These are phyloP conservation scores for Tragelaphus oryx DNA, from an alignment of 2,797 vertebrate species.

Conservation along the genomic window DNA sequence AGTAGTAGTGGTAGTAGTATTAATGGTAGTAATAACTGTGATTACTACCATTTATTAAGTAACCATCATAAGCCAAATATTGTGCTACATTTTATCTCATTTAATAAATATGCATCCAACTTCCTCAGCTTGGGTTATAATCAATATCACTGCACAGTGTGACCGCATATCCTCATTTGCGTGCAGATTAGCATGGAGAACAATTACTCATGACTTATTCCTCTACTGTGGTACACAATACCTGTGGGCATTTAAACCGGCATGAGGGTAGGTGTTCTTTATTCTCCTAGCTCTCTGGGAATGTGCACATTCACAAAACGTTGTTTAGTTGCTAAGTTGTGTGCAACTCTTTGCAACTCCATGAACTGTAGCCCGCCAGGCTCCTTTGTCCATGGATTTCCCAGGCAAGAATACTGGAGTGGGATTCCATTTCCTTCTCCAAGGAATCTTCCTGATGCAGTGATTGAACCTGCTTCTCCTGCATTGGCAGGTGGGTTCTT, in stretches of 20 bases:
- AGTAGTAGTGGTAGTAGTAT: not conserved
- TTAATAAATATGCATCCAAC: not conserved
- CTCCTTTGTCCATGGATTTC: not conserved
- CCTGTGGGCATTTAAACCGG: not conserved
- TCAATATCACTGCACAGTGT: not conserved
- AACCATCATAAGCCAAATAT: not conserved
- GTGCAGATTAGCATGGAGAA: not conserved
- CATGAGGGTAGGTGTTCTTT: not conserved
- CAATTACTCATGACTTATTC: not conserved
- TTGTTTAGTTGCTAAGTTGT: not conserved
- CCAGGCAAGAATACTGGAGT: not conserved
- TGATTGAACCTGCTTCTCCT: not conserved
- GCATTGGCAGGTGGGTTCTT: not conserved
- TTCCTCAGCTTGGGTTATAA: not conserved
- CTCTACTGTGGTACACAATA: not conserved
- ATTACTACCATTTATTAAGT: not conserved
- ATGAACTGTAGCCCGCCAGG: not conserved
- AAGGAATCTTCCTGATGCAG: accelerated
- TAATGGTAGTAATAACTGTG: not conserved
- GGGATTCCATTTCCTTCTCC: not conserved
- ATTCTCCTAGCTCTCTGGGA: too few species aligned
- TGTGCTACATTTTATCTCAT: not conserved
- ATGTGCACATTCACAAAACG: not conserved
- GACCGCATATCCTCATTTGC: not conserved
- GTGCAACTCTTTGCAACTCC: not conserved